Percentiles rank a stretch among this genome's conserved stretches.
phyloP scores from a whole-genome alignment of 2,113 vertebrate species.

The Colistium nudipinnis region DNA sequence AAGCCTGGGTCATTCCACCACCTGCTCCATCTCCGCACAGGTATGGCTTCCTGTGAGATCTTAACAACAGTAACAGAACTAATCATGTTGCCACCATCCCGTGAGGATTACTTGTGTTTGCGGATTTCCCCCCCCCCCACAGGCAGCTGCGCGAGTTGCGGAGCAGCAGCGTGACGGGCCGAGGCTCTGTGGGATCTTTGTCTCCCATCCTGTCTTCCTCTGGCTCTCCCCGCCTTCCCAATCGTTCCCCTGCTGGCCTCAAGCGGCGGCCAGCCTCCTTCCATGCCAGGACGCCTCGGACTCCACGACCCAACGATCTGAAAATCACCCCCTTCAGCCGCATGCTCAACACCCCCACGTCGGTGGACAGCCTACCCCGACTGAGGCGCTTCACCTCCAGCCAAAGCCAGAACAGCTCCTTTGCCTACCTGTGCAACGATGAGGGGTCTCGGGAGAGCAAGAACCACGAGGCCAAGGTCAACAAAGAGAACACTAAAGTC shows the following conservation, averaged over 20 bases:
- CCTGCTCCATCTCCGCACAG: slow-evolving; percentile 91
- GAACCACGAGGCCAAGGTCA: slow-evolving; percentile 37
- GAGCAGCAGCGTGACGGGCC: slow-evolving; percentile 80
- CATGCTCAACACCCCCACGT: slow-evolving; percentile 92
- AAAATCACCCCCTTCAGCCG: slow-evolving; percentile 92
- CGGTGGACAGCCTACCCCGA: slow-evolving; percentile 95
- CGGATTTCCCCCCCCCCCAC: slow-evolving; percentile 65
- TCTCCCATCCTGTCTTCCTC: slow-evolving; percentile 83
- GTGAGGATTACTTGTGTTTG: not conserved
- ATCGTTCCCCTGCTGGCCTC: slow-evolving; percentile 87
- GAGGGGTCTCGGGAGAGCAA: slow-evolving; percentile 56
- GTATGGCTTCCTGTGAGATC: slow-evolving; percentile 56
- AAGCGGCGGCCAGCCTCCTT: slow-evolving; percentile 88
- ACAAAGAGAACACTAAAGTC: slow-evolving; percentile 45
- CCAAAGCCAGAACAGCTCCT: slow-evolving; percentile 90
- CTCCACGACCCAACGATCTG: slow-evolving; percentile 92
- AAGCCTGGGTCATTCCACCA: slow-evolving; percentile 93
- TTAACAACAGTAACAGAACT: not conserved
- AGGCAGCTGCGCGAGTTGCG: slow-evolving; percentile 89
- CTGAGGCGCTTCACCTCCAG: slow-evolving; percentile 90
- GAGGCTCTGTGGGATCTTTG: slow-evolving; percentile 84
- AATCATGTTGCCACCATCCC: not conserved
- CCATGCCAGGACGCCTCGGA: slow-evolving; percentile 88
- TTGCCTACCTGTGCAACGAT: slow-evolving; percentile 90
- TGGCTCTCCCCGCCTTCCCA: slow-evolving; percentile 85